A percentile compares a stretch with the other conserved stretches of the same genome.
These are phyloP conservation scores for Tadarida brasiliensis DNA, from an alignment of 2,797 vertebrate species.

Conservation along the genomic window DNA sequence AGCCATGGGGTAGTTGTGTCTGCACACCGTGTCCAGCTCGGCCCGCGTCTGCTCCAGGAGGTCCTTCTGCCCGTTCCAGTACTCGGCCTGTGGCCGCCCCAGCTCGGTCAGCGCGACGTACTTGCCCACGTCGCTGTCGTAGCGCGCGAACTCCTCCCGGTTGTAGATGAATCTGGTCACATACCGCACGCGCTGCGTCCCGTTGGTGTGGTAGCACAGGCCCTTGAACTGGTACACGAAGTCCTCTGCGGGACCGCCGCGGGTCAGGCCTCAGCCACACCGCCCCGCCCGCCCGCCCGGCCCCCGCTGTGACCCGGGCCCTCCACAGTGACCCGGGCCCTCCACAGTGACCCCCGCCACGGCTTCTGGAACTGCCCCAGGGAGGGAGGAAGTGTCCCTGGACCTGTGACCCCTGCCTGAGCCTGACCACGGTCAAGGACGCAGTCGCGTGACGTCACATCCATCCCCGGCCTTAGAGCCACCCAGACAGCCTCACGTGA, in stretches of 20 bases:
- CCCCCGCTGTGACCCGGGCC: too few relatives aligned
- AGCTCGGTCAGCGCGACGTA: rapidly evolving
- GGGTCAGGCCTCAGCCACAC: rapidly evolving
- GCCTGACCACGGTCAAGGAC: too few relatives aligned
- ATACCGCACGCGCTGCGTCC: rapidly evolving
- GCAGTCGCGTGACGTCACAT: neutral
- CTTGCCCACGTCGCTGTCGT: constrained; percentile 8
- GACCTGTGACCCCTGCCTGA: neutral
- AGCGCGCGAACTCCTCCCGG: rapidly evolving
- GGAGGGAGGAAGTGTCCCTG: too few relatives aligned
- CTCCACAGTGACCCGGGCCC: too few relatives aligned
- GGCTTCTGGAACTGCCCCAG: too few relatives aligned
- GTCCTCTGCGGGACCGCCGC: neutral
- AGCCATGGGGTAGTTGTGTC: rapidly evolving
- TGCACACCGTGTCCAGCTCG: neutral
- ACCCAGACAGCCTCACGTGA: neutral
- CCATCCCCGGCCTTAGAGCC: neutral
- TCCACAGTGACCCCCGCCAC: too few relatives aligned
- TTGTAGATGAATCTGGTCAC: rapidly evolving
- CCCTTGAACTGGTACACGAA: rapidly evolving
- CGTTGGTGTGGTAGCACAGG: constrained; percentile 38
- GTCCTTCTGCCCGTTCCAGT: neutral
- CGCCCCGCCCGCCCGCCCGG: rapidly evolving
- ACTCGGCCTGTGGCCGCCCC: rapidly evolving
- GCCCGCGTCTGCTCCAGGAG: rapidly evolving